Evolutionary conservation across 1,140 invertebrate species (phyloP).

Genomic region (Wasmannia auropunctata): DNA sequence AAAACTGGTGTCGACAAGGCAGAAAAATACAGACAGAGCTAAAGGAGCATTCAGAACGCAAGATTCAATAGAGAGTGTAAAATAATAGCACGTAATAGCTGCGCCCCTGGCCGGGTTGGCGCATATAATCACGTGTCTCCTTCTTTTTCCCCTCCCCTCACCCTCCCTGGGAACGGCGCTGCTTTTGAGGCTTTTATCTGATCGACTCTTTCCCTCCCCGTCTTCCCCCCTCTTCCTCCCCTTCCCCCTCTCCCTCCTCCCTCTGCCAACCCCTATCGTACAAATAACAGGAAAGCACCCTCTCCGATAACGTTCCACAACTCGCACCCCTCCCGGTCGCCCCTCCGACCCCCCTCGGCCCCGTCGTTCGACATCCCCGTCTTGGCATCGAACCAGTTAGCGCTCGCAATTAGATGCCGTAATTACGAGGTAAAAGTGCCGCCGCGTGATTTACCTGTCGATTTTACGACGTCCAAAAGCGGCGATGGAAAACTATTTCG

Average conservation of each 20-base stretch:
- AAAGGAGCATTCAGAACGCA: conserved; percentile 33
- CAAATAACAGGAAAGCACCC: conserved; percentile 70
- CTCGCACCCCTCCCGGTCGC: conserved; percentile 31
- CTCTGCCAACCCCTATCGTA: conserved; percentile 49
- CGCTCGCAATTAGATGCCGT: conserved; percentile 69
- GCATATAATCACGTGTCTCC: conserved; percentile 70
- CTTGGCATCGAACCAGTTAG: conserved; percentile 74
- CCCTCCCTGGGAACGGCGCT: conserved; percentile 61
- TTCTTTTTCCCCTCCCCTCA: conserved; percentile 58
- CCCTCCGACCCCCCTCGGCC: neutral
- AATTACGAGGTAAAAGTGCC: conserved; percentile 65
- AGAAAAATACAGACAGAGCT: neutral
- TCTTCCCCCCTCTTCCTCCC: neutral
- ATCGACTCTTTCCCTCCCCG: conserved; percentile 48
- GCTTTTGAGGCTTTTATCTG: conserved; percentile 76
- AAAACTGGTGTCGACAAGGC: conserved; percentile 8
- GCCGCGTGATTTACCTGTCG: conserved; percentile 54
- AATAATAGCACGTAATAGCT: conserved; percentile 59
- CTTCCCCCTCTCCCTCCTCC: neutral
- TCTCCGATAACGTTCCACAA: conserved; percentile 67
- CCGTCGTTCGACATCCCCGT: conserved; percentile 53
- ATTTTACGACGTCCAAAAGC: conserved; percentile 48
- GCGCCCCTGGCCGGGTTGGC: conserved; percentile 63
- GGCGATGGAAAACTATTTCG: conserved; percentile 56
- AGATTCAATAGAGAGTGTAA: conserved; percentile 52